Conservation (phyloP, 1,140 invertebrate species). For the Heterodera schachtii region DNA sequence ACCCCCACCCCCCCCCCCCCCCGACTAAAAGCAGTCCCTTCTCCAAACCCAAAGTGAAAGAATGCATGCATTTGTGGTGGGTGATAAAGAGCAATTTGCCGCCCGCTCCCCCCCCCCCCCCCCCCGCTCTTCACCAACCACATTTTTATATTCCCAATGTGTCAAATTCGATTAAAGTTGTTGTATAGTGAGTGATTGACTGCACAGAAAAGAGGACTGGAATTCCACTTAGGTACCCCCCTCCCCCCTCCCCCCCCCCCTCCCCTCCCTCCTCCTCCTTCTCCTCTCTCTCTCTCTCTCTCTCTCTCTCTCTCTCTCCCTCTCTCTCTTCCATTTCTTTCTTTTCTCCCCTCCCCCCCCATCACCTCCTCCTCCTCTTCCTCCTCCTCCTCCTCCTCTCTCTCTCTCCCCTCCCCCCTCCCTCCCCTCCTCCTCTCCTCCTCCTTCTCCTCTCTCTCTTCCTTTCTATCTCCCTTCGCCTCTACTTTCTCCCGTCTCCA, state of each 20-base stretch:
- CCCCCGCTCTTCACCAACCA: too few species aligned
- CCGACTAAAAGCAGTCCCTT: too few species aligned
- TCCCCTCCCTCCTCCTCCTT: not conserved
- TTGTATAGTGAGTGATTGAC: too few species aligned
- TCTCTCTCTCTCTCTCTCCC: not conserved
- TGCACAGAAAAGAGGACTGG: too few species aligned
- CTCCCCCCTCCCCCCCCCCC: too few species aligned
- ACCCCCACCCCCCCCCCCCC: too few species aligned
- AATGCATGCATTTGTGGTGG: too few species aligned
- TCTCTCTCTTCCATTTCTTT: not conserved
- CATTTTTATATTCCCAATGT: not conserved
- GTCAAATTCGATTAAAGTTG: conserved; percentile 9
- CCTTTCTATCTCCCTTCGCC: conserved; percentile 15
- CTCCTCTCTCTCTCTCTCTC: not conserved
- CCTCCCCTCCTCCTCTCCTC: not conserved
- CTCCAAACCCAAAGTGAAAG: too few species aligned
- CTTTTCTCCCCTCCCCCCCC: not conserved
- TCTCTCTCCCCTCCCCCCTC: not conserved
- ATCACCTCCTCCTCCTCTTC: not conserved
- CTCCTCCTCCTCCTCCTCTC: not conserved
- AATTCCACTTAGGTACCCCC: too few species aligned
- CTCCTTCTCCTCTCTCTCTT: not conserved
- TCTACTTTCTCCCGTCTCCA: not conserved
- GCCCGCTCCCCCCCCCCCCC: too few species aligned
- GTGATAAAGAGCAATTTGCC: too few species aligned